Evolutionary conservation across 2,797 vertebrate genomes (phyloP), one percentile per base, ranked within the genome.

Genomic region (Sebastiscus albofasciatus): DNA sequence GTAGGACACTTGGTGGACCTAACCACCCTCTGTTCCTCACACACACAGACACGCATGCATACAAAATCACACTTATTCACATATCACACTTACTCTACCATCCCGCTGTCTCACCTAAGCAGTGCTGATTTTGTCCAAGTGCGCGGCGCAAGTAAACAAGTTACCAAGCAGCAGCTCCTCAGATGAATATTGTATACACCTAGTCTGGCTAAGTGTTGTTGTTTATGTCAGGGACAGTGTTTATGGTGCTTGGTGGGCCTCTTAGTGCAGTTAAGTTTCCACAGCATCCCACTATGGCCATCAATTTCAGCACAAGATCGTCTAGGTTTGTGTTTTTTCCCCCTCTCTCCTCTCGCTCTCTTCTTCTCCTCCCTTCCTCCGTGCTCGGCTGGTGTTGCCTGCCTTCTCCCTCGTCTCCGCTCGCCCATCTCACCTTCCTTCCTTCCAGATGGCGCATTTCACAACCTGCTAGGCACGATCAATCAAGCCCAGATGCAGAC

Each of bases 361-460:
- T 36, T 60, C 89, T 87, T 69, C 71, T 86, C 84, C 87, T 90
- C 90, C 90, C 81, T 85, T 87, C 91, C 77, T 96, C 94, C 89
- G 90, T 83, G 92, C 94, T 95, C 94, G 90, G 95, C 93, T 95
- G 88, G 87, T 95, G 93, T 94, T 94, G 94, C 90, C 94, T 95
- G 93, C 90, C 88, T 66, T 80, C 84, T 87, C 89, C 90, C 90
- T 78, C 81, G 85, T 90, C 93, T 92, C 90, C 39, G 84, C 85
- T 88, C 82, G 89, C 92, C 91, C 92, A 92, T 91, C 93, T 95
- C 93, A 93, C 93, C 93, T 95, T 94, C 92, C 93, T 93, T 94
- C 94, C 90, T 95, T 96, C 96, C 96, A 96, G 96, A 96, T 96
- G 96, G 96, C 85, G 92, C 95, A 93, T 96, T 96, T 96, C 96